phyloP scores from a whole-genome alignment of 2,888 invertebrate species.

The Watsonalla cultraria region DNA sequence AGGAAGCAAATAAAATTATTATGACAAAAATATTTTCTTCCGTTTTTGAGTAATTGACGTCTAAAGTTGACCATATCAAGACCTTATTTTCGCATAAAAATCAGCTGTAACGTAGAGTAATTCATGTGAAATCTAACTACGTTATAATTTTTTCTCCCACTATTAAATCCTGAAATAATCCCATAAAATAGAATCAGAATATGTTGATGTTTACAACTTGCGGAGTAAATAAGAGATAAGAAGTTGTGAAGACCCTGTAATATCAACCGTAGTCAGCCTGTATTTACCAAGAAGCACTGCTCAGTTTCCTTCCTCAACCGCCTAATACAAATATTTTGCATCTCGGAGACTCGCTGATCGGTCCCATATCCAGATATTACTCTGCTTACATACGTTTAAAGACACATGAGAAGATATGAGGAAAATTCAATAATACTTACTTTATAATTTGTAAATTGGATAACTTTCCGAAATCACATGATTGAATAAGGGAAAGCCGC shows the following conservation, averaged over 20 bases:
- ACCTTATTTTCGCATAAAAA: too few species aligned
- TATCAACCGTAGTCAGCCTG: constrained; percentile 17
- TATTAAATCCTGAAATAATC: too few species aligned
- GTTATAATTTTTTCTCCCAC: too few species aligned
- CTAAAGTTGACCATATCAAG: too few species aligned
- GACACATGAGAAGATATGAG: constrained; percentile 2
- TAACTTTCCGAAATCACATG: constrained; percentile 10
- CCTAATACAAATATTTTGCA: constrained; percentile 42
- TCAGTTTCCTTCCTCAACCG: constrained; percentile 22
- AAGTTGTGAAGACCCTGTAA: constrained; percentile 23
- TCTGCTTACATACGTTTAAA: not conserved
- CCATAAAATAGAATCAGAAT: too few species aligned
- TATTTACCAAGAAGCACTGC: constrained; percentile 31
- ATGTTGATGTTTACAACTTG: too few species aligned
- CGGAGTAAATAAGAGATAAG: not conserved
- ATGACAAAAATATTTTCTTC: too few species aligned
- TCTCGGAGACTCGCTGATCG: constrained; percentile 12
- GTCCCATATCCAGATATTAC: constrained; percentile 2
- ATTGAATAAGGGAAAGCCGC: constrained; percentile 20
- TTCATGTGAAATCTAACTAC: too few species aligned
- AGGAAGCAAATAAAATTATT: too few species aligned
- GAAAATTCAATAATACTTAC: constrained; percentile 12
- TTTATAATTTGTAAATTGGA: constrained; percentile 1
- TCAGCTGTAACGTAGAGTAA: too few species aligned
- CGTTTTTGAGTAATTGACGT: too few species aligned